Evolutionary conservation across 2,797 vertebrate genomes (phyloP), one percentile per base, ranked within the genome.

Genomic region (Pelochelys cantorii): DNA sequence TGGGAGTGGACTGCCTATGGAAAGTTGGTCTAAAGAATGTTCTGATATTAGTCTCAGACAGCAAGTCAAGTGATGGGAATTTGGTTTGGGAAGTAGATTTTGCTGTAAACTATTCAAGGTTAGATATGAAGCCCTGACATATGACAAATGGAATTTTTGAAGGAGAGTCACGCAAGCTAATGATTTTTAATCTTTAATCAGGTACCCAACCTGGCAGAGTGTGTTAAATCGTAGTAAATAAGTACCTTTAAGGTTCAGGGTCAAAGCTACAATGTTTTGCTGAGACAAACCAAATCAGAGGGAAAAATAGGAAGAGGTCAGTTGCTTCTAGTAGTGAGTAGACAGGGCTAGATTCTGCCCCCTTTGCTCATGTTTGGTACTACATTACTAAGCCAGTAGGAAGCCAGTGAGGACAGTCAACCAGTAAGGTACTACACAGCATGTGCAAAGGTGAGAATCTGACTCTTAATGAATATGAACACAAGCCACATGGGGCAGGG

Each of bases 131-230:
- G 90, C 77, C 60, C 29, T 57, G 96, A 97, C 95, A 95, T 90
- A 83, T 96, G 97, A 98, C 95, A 97, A 97, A 97, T 96, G 95
- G 91, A 95, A 94, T 91, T 83, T 89, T 84, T 13, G 93, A 93
- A 82, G 95, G 83, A 84, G 75, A 92, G 94, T 94, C 27, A 0
- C 75, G 89, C 0, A 7, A 93, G 97, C 96, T 98, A 98, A 97
- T 96, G 95, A 97, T 97, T 98, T 97, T 94, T 96, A 95, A 81
- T 97, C 96, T 97, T 95, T 96, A 96, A 97, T 98, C 97, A 97
- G 95, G 93, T 94, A 89, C 86, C 89, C 9, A 65, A 79, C 90
- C 91, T 96, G 96, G 97, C 96, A 95, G 42, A 85, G 56, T 34
- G 79, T 89, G 91, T 96, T 95, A 90, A 94, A 95, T 95, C 92